Conservation (phyloP, 2,888 invertebrate species). For the Hypercompe scribonia region DNA sequence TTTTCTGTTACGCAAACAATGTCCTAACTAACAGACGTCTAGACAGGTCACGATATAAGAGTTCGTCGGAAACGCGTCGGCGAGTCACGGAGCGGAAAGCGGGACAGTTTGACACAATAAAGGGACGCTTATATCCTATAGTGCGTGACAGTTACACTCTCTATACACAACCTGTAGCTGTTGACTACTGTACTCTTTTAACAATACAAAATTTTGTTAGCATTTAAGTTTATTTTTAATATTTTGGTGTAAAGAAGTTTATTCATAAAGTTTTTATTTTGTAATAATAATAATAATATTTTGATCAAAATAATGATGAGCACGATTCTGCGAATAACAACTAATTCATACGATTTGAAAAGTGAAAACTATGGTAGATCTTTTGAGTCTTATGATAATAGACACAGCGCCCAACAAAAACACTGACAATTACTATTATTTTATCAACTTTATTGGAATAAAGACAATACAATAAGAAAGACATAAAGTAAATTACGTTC, state of each 20-base stretch:
- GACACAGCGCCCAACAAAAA: background rate
- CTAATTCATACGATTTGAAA: background rate
- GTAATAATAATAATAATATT: background rate
- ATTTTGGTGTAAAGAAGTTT: background rate
- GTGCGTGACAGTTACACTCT: conserved; percentile 17
- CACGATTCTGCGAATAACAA: background rate
- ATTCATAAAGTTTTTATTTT: background rate
- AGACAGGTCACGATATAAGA: conserved; percentile 12
- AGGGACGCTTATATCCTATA: conserved; percentile 22
- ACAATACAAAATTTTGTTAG: background rate
- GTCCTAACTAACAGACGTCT: conserved; percentile 10
- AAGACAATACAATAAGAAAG: no score
- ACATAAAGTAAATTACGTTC: no score
- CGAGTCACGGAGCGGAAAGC: conserved; percentile 14
- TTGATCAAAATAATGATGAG: background rate
- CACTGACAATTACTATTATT: no score
- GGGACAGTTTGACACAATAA: conserved; percentile 19
- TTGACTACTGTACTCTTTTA: background rate
- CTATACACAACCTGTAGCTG: conserved; percentile 14
- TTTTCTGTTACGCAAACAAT: background rate
- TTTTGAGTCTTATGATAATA: background rate
- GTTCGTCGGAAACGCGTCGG: conserved; percentile 17
- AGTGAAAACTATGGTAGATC: background rate
- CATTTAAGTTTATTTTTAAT: background rate
- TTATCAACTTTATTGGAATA: no score